phyloP scores from a whole-genome alignment of 2,797 vertebrate species.

The Channallabes apus region DNA sequence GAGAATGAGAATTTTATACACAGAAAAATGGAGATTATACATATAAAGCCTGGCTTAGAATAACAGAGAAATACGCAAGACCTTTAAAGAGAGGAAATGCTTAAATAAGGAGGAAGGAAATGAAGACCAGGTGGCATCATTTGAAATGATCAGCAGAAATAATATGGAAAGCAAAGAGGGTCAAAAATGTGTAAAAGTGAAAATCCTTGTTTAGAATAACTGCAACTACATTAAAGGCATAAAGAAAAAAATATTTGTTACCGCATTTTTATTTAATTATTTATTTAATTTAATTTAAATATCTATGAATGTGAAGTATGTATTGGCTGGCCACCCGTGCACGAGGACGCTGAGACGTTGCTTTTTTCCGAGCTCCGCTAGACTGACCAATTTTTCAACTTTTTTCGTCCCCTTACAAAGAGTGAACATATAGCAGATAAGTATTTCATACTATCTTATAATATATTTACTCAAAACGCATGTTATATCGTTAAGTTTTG shows the following conservation, averaged over 20 bases:
- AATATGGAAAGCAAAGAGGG: background rate
- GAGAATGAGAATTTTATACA: background rate
- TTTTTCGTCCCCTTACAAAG: too few relatives aligned
- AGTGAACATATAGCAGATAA: too few relatives aligned
- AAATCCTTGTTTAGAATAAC: background rate
- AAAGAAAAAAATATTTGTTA: background rate
- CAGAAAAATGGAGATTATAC: background rate
- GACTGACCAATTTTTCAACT: too few relatives aligned
- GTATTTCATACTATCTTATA: too few relatives aligned
- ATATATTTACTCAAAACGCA: too few relatives aligned
- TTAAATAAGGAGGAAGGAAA: background rate
- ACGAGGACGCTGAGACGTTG: too few relatives aligned
- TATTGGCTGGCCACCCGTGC: too few relatives aligned
- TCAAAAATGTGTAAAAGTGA: background rate
- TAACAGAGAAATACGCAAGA: background rate
- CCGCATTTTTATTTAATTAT: background rate
- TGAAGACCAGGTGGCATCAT: background rate
- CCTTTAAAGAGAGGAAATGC: background rate
- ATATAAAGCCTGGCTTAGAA: background rate
- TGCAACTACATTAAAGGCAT: background rate
- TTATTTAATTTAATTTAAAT: background rate
- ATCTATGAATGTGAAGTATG: too few relatives aligned
- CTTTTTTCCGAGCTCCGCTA: too few relatives aligned
- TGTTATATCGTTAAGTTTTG: too few relatives aligned
- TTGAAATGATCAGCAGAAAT: background rate